These are phyloP conservation scores for Erythrocebus patas DNA, from an alignment of 2,113 vertebrate species.

Conservation along the genomic window DNA sequence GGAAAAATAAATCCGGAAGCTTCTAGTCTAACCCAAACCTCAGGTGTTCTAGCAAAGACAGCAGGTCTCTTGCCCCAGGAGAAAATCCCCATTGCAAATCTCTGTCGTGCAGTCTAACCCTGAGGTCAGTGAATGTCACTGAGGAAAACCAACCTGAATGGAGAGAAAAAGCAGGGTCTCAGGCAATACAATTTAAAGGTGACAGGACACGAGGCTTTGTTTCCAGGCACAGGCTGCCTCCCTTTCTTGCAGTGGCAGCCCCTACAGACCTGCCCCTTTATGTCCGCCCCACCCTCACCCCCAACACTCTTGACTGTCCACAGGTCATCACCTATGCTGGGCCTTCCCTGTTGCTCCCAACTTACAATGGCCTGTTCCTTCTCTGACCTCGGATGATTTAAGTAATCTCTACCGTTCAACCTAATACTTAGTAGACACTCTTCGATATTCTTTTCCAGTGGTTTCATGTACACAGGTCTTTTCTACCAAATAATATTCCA, in stretches of 20 bases:
- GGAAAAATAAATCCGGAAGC: background rate
- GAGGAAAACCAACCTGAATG: background rate
- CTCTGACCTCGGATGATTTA: background rate
- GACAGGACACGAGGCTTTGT: background rate
- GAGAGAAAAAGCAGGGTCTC: background rate
- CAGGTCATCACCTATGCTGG: background rate
- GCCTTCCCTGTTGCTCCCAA: background rate
- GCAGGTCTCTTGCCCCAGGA: background rate
- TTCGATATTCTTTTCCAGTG: background rate
- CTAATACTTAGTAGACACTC: background rate
- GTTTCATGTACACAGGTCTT: background rate
- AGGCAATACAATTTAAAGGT: background rate
- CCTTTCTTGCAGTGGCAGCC: background rate
- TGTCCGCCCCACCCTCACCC: accelerated
- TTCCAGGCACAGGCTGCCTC: background rate
- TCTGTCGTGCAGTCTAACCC: background rate
- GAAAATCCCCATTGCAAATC: background rate
- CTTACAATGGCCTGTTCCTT: background rate
- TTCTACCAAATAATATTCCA: background rate
- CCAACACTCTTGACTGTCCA: background rate
- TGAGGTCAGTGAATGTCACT: background rate
- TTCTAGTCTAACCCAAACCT: background rate
- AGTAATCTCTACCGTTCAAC: background rate
- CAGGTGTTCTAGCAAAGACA: background rate
- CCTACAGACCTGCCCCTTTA: background rate